Evolutionary conservation across 2,888 invertebrate genomes (phyloP).

Genomic region (Scaptodrosophila latifasciaeformis): DNA sequence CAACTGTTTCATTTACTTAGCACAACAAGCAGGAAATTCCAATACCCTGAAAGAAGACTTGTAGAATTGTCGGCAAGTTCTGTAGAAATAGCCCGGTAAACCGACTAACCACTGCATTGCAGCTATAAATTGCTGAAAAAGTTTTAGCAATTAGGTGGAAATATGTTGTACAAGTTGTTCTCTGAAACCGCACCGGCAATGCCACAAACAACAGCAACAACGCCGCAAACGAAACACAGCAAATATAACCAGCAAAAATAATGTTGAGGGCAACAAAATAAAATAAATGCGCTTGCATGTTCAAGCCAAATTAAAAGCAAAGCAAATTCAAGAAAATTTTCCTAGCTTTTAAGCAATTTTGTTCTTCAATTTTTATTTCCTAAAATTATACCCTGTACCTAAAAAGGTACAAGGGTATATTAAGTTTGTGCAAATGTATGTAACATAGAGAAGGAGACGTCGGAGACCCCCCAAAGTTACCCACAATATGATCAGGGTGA

Average conservation of each 20-base stretch:
- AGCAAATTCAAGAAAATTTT: constrained; percentile 20
- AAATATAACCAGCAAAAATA: constrained; percentile 12
- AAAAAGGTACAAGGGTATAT: too few species aligned
- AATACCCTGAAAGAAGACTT: too few species aligned
- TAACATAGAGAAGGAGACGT: too few species aligned
- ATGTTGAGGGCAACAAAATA: constrained; percentile 32
- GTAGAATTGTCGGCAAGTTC: too few species aligned
- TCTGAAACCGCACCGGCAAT: constrained; percentile 18
- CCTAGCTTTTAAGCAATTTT: too few species aligned
- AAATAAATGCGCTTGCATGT: constrained; percentile 59
- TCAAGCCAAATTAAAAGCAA: constrained; percentile 52
- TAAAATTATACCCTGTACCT: not conserved
- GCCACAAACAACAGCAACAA: constrained; percentile 24
- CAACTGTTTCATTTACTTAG: constrained; percentile 36
- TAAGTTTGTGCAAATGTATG: too few species aligned
- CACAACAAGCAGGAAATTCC: constrained; percentile 1
- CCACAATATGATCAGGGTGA: too few species aligned
- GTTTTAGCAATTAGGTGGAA: constrained; percentile 54
- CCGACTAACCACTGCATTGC: constrained; percentile 46
- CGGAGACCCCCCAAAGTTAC: too few species aligned
- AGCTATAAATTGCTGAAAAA: constrained; percentile 56
- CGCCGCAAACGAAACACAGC: constrained; percentile 9
- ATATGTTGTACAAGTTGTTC: constrained; percentile 43
- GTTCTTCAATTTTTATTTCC: constrained; percentile 10
- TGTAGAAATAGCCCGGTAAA: too few species aligned